Percentiles rank a stretch among this genome's conserved stretches.
Evolutionary conservation across 2,113 vertebrate species (phyloP).

Genomic region (Tautogolabrus adspersus): DNA sequence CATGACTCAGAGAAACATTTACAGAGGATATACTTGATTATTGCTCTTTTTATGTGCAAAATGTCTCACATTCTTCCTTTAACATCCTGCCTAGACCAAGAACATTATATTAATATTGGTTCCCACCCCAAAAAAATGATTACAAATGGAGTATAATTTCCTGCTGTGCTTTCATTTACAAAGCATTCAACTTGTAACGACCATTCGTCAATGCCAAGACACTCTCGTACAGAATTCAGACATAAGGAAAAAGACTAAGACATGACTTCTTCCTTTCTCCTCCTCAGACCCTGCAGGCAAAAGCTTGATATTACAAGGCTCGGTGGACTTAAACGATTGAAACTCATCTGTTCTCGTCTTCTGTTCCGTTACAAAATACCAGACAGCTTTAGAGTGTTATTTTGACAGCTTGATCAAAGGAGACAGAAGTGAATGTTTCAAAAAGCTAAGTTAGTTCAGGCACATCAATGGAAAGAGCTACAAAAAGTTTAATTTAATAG

Average conservation of each 20-base stretch:
- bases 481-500: neutral
- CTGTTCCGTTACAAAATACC: conserved; percentile 20
- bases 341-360: conserved; percentile 33
- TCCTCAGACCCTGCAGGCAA: neutral
- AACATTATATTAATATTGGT: too few species aligned
- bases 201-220: neutral
- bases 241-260: neutral
- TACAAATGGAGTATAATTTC: too few species aligned
- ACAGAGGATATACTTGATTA: too few species aligned
- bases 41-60: too few species aligned
- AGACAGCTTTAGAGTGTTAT: conserved; percentile 11
- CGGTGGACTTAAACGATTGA: conserved; percentile 23
- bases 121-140: too few species aligned
- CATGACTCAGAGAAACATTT: too few species aligned
- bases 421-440: conserved; percentile 9
- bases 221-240: neutral
- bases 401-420: conserved; percentile 25
- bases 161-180: neutral
- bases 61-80: too few species aligned
- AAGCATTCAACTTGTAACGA: neutral
- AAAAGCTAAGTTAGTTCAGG: conserved; percentile 3
- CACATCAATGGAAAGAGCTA: neutral
- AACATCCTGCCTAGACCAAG: too few species aligned
- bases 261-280: conserved; percentile 3
- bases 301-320: conserved; percentile 29